Base-by-base conservation (phyloP, 2,888 invertebrate genomes). In the Aproaerema taeniolella region DNA sequence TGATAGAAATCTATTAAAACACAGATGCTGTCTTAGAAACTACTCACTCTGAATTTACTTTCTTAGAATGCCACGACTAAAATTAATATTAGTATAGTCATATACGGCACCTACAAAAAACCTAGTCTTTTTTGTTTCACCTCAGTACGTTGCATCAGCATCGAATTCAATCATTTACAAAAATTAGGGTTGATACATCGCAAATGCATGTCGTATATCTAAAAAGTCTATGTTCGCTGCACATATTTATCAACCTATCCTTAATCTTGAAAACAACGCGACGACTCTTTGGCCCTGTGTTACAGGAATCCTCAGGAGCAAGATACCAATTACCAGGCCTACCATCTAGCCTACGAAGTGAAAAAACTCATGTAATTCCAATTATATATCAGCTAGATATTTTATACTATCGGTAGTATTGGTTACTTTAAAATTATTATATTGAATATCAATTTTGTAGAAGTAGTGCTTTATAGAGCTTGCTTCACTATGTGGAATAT, bases 331-430 rank as follows among this genome's bases (percentile, higher is more conserved):
- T 96, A 96, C 91, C 95, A 96, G 91, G 96, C 96, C 91, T 96
- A 96, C 91, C 97, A 97, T 91, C 95, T 98, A 90, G 97, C 97
- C 92, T 98, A 98, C 92, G 97, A 98, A 96, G 97, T 98, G 92
- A 97, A 98, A 95, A 98, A 98, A 92, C 95, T 98, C 93, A 97
- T 98, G 98, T 98, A 97, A 93, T 95, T 76, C 61, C 64, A 67
- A 56, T 78, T 68, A 67, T 67, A 61, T 68, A 69, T 78, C 77
- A 75, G 77, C 74, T 83, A 83, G 79, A 74, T 68, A 61, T 61
- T 64, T 68, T 67, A 61, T 55, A 49, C 58, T 43, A n/a, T 53
- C 52, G 52, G 71, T 71, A 71, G 75, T 66, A 67, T 70, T 60
- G n/a, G 55, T 31, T 16, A 28, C 15, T 24, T 10, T 41, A 31